A percentile compares a stretch with the other conserved stretches of the same genome.
phyloP scores from a whole-genome alignment of 2,797 vertebrate genomes.

The Pelodytes ibericus region DNA sequence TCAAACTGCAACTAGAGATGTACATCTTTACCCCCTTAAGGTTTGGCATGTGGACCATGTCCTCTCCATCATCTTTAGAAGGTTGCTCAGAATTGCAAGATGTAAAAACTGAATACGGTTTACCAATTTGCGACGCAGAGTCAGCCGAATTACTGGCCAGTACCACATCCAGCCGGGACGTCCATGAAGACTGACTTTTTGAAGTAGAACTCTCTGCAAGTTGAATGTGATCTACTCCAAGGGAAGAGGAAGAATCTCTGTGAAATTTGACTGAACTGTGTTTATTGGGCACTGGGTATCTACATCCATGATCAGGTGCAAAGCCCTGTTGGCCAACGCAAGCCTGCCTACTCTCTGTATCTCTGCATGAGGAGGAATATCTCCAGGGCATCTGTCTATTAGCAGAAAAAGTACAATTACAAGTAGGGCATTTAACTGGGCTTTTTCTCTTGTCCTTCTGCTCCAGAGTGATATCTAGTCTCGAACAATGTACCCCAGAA shows the following conservation, averaged over 20 bases:
- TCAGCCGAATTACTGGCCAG: slow-evolving; percentile 60
- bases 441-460: slow-evolving; percentile 55
- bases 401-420: slow-evolving; percentile 33
- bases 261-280: slow-evolving; percentile 48
- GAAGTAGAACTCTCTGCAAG: slow-evolving; percentile 56
- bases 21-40: slow-evolving; percentile 64
- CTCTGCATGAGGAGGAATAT: slow-evolving; percentile 43
- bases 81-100: slow-evolving; percentile 43
- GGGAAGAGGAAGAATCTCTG: not conserved
- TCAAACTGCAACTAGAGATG: slow-evolving; percentile 70
- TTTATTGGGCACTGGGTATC: slow-evolving; percentile 53
- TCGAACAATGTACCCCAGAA: slow-evolving; percentile 64
- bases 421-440: slow-evolving; percentile 20
- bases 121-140: slow-evolving; percentile 58
- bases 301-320: slow-evolving; percentile 46
- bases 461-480: slow-evolving; percentile 64
- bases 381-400: slow-evolving; percentile 51
- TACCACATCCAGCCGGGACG: slow-evolving; percentile 62
- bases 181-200: slow-evolving; percentile 62
- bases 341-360: not conserved
- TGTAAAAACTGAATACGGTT: slow-evolving; percentile 46
- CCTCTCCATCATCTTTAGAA: slow-evolving; percentile 49
- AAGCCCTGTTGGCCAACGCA: slow-evolving; percentile 33
- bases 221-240: slow-evolving; percentile 40
- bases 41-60: slow-evolving; percentile 57